These are phyloP conservation scores for Entelurus aequoreus DNA, from an alignment of 2,113 vertebrate genomes.

Conservation along the genomic window DNA sequence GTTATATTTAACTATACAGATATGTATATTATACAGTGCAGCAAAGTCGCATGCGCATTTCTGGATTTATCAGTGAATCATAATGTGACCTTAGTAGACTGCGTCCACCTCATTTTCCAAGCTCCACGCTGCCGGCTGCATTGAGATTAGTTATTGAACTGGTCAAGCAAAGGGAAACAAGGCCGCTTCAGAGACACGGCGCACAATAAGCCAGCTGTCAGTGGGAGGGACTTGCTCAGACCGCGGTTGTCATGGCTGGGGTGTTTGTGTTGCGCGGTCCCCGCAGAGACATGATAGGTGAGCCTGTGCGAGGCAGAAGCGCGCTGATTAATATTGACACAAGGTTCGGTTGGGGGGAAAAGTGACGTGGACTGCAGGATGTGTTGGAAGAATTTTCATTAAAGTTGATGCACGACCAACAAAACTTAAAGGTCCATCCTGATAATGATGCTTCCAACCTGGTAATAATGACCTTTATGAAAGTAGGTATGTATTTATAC, in stretches of 20 bases:
- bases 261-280: slow-evolving; percentile 44
- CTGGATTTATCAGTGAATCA: slow-evolving; percentile 19
- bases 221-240: slow-evolving; percentile 51
- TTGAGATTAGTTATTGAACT: slow-evolving; percentile 72
- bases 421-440: neutral
- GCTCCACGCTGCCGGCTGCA: slow-evolving; percentile 56
- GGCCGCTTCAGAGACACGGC: slow-evolving; percentile 53
- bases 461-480: slow-evolving; percentile 17
- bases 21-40: neutral
- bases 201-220: slow-evolving; percentile 71
- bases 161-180: slow-evolving; percentile 59
- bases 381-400: neutral
- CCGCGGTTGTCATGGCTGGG: slow-evolving; percentile 52
- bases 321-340: slow-evolving; percentile 51
- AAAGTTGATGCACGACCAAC: neutral
- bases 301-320: slow-evolving; percentile 11
- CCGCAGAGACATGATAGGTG: slow-evolving; percentile 40
- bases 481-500: neutral
- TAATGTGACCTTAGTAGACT: slow-evolving; percentile 27
- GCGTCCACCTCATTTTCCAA: slow-evolving; percentile 39
- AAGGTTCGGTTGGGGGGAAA: slow-evolving; percentile 29
- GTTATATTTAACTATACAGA: neutral
- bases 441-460: slow-evolving; percentile 1
- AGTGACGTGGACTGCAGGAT: neutral
- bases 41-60: neutral